Base-by-base conservation (phyloP, 2,113 vertebrate species). In the Pseudorectes ferrugineus region DNA sequence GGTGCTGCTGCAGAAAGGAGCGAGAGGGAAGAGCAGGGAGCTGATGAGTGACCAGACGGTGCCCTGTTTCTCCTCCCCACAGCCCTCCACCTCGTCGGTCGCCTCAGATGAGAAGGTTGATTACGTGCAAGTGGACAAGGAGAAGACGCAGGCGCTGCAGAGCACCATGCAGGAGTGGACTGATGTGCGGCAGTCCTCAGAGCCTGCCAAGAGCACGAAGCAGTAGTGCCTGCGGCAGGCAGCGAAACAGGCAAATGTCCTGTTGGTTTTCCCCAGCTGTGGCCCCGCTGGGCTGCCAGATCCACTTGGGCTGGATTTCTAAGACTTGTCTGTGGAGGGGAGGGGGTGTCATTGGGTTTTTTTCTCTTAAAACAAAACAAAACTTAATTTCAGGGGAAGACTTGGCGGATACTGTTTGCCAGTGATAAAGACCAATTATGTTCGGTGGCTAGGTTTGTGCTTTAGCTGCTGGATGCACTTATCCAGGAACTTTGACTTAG, bases 141-240 rank as follows among this genome's bases (percentile, higher is more conserved):
- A 99, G 97, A 99, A 99, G 98, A 99, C 99, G 0, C 99, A 99
- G 93, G 99, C 99, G 0, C 98, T 99, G 94, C 99, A 99, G 96
- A 99, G 97, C 98, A 99, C 99, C 95, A 99, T 99, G 99, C 99
- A 99, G 98, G 99, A 99, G 97, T 99, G 99, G 99, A 99, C 99
- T 4, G 99, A 99, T 3, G 99, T 99, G 88, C 98, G 99, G 62
- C 99, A 99, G 98, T 99, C 99, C 80, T 98, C 98, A 1, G 99
- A 99, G 91, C 98, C 99, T 6, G 36, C 98, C 89, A 99, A 99
- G 96, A 98, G 97, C 11, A 96, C 98, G 46, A 99, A 99, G 97
- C 97, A 96, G 93, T 98, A 97, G 96, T 9, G 6, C 29, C 36
- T 1, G 1, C 4, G 11, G 23, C 22, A 17, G 45, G 52, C 83